Conservation (phyloP, 2,113 vertebrate species). For the Neodontobutis hainanensis region DNA sequence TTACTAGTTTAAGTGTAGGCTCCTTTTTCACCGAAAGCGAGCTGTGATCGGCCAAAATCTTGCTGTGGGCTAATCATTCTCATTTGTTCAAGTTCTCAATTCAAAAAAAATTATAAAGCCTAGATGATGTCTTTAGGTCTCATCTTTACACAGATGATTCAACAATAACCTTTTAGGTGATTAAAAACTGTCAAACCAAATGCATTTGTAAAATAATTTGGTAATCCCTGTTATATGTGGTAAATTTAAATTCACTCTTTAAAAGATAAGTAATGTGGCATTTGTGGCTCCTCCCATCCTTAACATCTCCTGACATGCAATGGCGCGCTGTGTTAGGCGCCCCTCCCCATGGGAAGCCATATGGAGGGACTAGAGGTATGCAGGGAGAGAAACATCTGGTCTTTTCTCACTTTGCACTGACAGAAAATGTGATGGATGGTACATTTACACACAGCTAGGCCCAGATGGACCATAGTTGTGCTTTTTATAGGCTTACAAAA, state of each 20-base stretch:
- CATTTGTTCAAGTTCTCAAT: too few relatives aligned
- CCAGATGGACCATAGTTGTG: conserved; percentile 35
- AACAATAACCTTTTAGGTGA: too few relatives aligned
- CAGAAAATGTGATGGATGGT: conserved; percentile 50
- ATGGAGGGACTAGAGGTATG: conserved; percentile 62
- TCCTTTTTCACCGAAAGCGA: too few relatives aligned
- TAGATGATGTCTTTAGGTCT: too few relatives aligned
- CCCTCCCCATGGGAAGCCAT: conserved; percentile 59
- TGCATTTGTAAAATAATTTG: background rate
- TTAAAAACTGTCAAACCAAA: too few relatives aligned
- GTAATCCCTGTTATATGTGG: conserved; percentile 5
- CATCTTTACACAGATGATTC: too few relatives aligned
- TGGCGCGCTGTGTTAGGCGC: conserved; percentile 37
- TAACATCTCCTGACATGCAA: conserved; percentile 31
- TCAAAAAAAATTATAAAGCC: too few relatives aligned
- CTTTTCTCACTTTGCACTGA: conserved; percentile 36
- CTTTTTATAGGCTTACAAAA: conserved; percentile 38
- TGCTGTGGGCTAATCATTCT: too few relatives aligned
- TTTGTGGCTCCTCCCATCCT: conserved; percentile 30
- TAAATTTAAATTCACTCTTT: background rate
- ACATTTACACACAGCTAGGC: conserved; percentile 32
- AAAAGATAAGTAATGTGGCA: background rate
- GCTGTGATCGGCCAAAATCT: too few relatives aligned
- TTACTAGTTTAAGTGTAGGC: too few relatives aligned
- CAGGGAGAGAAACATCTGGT: conserved; percentile 68